Base-by-base conservation (phyloP, 1,140 invertebrate species). In the Hypsibius dujardini region DNA sequence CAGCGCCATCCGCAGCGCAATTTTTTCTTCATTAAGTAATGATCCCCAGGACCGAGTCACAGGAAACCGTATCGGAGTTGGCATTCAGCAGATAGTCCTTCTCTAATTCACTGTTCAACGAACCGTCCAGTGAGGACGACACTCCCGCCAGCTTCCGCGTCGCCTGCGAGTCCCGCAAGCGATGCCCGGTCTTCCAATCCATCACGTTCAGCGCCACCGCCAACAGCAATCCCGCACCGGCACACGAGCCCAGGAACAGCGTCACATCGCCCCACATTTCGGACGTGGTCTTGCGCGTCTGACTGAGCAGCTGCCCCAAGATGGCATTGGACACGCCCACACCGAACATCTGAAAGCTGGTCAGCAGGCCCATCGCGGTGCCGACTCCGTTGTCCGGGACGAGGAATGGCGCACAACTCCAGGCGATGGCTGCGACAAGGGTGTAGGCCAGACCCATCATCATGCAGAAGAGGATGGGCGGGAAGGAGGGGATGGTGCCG, bases 371-470 rank as follows among this genome's bases (percentile, higher is more conserved):
- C 62, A 67, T 67, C 7, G 62, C 62, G 42, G 62, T 67, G 12
- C 62, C 62, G 3, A 67, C 62, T 3, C 62, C 62, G 62, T 42
- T 67, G 12, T 7, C 42, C 7, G 62, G 62, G 7, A 67, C 62
- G 3, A 67, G 42, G 3, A 67, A 67, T 42, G 62, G 62, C 42
- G 62, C 62, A 67, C 62, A 67, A 42, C 62, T 67, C 62, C 62
- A 67, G 62, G 62, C 62, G 42, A 67, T 67, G 62, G 62, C 62
- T 42, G 62, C 62, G 3, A 67, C 62, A 42, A 67, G 62, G 62
- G 62, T 67, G 42, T 67, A 67, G 7, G 62, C 7, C 62, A 67
- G 12, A 67, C 62, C 62, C 62, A 67, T 67, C 62, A 67, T 67
- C 62, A 67, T 3, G 45, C 62, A 67, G 42, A 67, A 67, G 3